Evolutionary conservation across 2,888 invertebrate species (phyloP), one percentile per base, ranked within the genome.

Genomic region (Synanthedon myopaeformis): DNA sequence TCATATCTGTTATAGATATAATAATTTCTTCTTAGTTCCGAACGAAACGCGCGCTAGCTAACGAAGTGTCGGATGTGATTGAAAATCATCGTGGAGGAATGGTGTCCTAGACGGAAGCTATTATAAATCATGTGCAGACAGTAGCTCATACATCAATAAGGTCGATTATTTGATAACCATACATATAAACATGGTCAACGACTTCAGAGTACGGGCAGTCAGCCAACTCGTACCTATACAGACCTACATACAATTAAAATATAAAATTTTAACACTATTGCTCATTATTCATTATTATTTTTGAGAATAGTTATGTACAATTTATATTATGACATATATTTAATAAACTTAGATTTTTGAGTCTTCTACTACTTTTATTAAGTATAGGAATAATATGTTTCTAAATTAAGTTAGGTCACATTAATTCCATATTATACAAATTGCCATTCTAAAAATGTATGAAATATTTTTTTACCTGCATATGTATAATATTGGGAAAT

Each of bases 51-150:
- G 68, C n/a, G 51, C 58, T 60, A 70, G 75, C 82, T 87, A 87
- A 87, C 86, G 86, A 87, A 86, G 77, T 85, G 74, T 82, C 83
- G 76, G 77, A 82, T 85, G 76, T 86, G 86, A 86, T 87, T 86
- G 86, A 84, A 85, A 87, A 85, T 86, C 85, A 85, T 83, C 81
- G 76, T 71, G 70, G 73, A 82, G 82, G 74, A 80, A 83, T 78
- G 79, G 76, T 86, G 85, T 87, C 84, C 82, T 83, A 83, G 76
- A 79, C 86, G 82, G 85, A 83, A 86, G 84, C 79, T 72, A 79
- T 77, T 82, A 87, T 87, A 80, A 86, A 87, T 86, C 86, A 86
- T 79, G 63, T 61, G 58, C 61, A 62, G 82, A 83, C 86, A 77
- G 86, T 80, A 81, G 82, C 81, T 67, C 76, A 83, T 84, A 79